Evolutionary conservation across 2,888 invertebrate genomes (phyloP).

Genomic region (Thereva nobilitata): DNA sequence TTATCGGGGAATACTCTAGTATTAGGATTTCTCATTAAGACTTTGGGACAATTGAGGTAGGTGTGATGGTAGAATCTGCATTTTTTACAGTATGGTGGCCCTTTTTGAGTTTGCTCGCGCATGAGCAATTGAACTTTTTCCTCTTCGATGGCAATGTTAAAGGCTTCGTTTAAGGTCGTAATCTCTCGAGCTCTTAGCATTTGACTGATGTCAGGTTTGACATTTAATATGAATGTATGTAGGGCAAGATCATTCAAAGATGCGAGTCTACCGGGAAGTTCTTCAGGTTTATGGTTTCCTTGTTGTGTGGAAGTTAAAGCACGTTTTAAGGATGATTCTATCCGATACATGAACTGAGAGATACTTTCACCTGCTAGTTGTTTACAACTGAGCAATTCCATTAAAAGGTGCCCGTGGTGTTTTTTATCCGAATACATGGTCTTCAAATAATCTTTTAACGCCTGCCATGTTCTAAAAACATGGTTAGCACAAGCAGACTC

Average conservation of each 20-base stretch:
- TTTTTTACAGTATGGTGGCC: too few relatives aligned
- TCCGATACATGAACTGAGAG: conserved; percentile 24
- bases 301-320: conserved; percentile 20
- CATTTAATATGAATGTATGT: conserved; percentile 27
- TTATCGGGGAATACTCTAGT: too few relatives aligned
- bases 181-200: conserved; percentile 32
- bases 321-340: conserved; percentile 24
- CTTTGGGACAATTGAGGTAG: background rate
- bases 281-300: conserved; percentile 8
- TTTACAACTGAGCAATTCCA: conserved; percentile 28
- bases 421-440: conserved; percentile 28
- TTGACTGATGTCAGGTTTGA: conserved; percentile 27
- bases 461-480: conserved; percentile 15
- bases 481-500: conserved; percentile 28
- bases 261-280: conserved; percentile 27
- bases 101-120: conserved; percentile 2
- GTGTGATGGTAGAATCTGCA: too few relatives aligned
- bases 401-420: conserved; percentile 24
- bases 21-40: too few relatives aligned
- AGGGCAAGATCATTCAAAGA: conserved; percentile 33
- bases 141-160: conserved; percentile 24
- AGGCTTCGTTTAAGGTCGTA: conserved; percentile 23
- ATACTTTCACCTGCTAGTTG: conserved; percentile 19
- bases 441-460: conserved; percentile 29
- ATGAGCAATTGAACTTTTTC: conserved; percentile 32